phyloP scores from a whole-genome alignment of 2,113 vertebrate species.

The Manacus vitellinus region DNA sequence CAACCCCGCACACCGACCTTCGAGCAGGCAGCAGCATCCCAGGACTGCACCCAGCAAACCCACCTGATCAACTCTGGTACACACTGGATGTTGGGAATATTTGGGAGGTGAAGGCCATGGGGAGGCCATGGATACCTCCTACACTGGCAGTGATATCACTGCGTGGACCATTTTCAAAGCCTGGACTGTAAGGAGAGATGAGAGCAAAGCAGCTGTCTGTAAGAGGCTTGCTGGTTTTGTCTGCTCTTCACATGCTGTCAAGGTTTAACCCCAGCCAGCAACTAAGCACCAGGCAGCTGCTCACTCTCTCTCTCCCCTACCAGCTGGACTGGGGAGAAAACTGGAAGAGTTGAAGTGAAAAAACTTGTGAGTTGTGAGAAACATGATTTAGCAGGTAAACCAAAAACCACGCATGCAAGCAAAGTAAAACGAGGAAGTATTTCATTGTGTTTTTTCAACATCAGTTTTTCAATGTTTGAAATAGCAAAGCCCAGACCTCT shows the following conservation, averaged over 20 bases:
- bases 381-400: not conserved
- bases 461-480: not conserved
- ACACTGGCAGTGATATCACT: conserved; percentile 66
- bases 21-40: not conserved
- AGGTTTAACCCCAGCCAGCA: not conserved
- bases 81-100: conserved; percentile 62
- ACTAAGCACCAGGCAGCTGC: not conserved
- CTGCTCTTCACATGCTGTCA: not conserved
- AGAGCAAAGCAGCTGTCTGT: not conserved
- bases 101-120: conserved; percentile 68
- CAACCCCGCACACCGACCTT: fast-evolving
- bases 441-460: not conserved
- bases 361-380: not conserved
- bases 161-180: conserved; percentile 74
- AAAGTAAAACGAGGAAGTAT: not conserved
- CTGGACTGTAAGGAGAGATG: conserved; percentile 36
- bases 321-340: not conserved
- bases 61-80: conserved; percentile 69
- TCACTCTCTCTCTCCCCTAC: not conserved
- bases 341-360: not conserved
- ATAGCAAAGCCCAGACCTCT: not conserved
- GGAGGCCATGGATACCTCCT: conserved; percentile 69
- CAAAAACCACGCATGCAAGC: not conserved
- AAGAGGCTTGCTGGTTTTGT: not conserved
- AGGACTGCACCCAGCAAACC: not conserved